Conservation (phyloP, 2,888 invertebrate genomes). For the Eretmocerus hayati region DNA sequence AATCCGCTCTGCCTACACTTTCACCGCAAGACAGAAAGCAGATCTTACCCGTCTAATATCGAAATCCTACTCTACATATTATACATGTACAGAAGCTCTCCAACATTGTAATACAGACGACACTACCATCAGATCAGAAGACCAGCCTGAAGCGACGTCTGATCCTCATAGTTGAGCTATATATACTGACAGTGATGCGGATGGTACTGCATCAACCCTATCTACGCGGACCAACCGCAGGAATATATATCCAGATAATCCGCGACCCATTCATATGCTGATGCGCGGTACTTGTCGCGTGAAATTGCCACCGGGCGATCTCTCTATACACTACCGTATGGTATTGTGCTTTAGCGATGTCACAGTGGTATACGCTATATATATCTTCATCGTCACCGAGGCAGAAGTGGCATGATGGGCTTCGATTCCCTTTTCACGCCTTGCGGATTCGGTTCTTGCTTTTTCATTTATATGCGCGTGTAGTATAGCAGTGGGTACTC, state of each 20-base stretch:
- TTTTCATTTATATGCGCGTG: too few species aligned
- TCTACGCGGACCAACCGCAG: conserved; percentile 44
- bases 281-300: conserved; percentile 47
- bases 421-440: conserved; percentile 8
- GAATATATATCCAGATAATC: conserved; percentile 44
- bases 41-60: too few species aligned
- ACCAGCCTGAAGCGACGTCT: background rate
- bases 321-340: conserved; percentile 24
- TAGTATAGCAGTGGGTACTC: too few species aligned
- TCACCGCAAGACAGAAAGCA: too few species aligned
- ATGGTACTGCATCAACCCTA: conserved; percentile 40
- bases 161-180: too few species aligned
- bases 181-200: background rate
- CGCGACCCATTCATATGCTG: conserved; percentile 46
- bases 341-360: too few species aligned
- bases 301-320: conserved; percentile 46
- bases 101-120: too few species aligned
- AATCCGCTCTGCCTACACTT: too few species aligned
- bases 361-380: too few species aligned
- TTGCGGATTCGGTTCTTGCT: conserved; percentile 4
- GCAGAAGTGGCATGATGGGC: background rate
- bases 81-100: too few species aligned
- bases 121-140: too few species aligned
- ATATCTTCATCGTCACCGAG: background rate
- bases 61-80: too few species aligned